Base-by-base conservation (phyloP, 2,113 vertebrate genomes). In the Pontoporia blainvillei region DNA sequence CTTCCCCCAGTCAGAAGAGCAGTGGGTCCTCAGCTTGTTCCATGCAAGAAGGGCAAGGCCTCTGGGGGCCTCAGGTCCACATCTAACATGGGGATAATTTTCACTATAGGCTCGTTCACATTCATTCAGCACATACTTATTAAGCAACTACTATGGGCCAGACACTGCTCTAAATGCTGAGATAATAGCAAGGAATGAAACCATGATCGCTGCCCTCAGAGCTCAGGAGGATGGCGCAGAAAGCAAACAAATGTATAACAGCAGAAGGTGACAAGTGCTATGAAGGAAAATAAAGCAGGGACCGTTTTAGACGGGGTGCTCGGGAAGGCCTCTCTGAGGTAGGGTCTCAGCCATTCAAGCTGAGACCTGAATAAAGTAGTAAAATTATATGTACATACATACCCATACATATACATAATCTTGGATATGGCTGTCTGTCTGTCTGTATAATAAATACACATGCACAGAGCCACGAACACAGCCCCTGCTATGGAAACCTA, bases 281-380 rank as follows among this genome's bases (percentile, higher is more conserved):
- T 10, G n/a, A 90, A 67, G n/a, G 49, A 69, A 91, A 86, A 41
- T 6, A 64, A 44, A 83, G 73, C 44, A 31, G 36, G 61, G 64
- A 25, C 20, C 12, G 9, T 31, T 69, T 85, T 34, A 62, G 75
- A 78, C 3, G n/a, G 62, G 67, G 46, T 34, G 6, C 36, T 83
- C 27, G 34, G 59, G 62, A 39, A 69, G 41, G 44, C 18, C 27
- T n/a, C 69, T 44, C 27, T 13, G 34, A 79, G 72, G 76, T 9
- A 13, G 27, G 4, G 6, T 41, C 49, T 54, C 59, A 82, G 66
- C 41, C 78, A 71, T 59, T 82, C 85, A 67, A 71, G 27, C 67
- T 44, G 90, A 79, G 31, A 75, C 59, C 18, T 29, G 61, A 88
- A 69, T 67, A 67, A 87, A 66, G 69, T 31, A 91, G 76, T 27